Percentiles rank a stretch among this genome's conserved stretches.
Evolutionary conservation across 2,888 invertebrate species (phyloP).

Genomic region (Drosophila helvetica): DNA sequence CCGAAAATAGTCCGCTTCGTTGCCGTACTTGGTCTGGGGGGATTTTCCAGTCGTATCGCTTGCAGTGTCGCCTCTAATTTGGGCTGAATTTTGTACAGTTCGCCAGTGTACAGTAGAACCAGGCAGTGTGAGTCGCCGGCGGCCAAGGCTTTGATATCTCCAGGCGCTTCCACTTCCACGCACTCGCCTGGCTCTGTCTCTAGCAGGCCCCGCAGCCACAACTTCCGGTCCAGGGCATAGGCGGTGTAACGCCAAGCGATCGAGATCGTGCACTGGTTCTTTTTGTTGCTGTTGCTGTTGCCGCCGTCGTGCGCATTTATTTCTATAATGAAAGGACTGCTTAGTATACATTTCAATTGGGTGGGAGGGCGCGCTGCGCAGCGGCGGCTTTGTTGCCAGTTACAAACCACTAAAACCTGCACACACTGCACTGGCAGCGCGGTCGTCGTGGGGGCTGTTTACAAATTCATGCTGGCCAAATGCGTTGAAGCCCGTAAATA

Average conservation of each 20-base stretch:
- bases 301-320: slow-evolving; percentile 32
- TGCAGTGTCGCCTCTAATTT: slow-evolving; percentile 50
- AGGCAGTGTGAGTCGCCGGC: slow-evolving; percentile 76
- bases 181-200: slow-evolving; percentile 35
- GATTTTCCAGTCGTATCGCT: slow-evolving; percentile 62
- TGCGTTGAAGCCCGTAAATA: slow-evolving; percentile 82
- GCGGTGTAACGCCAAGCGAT: slow-evolving; percentile 80
- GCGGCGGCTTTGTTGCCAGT: slow-evolving; percentile 27
- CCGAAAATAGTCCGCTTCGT: slow-evolving; percentile 78
- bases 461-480: slow-evolving; percentile 79
- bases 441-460: slow-evolving; percentile 35
- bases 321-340: slow-evolving; percentile 47
- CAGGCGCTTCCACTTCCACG: slow-evolving; percentile 54
- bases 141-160: slow-evolving; percentile 66
- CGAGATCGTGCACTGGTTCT: slow-evolving; percentile 44
- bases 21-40: slow-evolving; percentile 20
- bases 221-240: slow-evolving; percentile 51
- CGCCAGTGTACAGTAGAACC: slow-evolving; percentile 75
- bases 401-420: slow-evolving; percentile 61
- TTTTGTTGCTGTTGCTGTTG: background rate
- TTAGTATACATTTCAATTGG: slow-evolving; percentile 30
- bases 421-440: slow-evolving; percentile 37
- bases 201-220: slow-evolving; percentile 72
- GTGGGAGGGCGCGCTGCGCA: slow-evolving; percentile 4
- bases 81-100: slow-evolving; percentile 69